Conservation (phyloP, 2,888 invertebrate species). For the Dynastes tityus region DNA sequence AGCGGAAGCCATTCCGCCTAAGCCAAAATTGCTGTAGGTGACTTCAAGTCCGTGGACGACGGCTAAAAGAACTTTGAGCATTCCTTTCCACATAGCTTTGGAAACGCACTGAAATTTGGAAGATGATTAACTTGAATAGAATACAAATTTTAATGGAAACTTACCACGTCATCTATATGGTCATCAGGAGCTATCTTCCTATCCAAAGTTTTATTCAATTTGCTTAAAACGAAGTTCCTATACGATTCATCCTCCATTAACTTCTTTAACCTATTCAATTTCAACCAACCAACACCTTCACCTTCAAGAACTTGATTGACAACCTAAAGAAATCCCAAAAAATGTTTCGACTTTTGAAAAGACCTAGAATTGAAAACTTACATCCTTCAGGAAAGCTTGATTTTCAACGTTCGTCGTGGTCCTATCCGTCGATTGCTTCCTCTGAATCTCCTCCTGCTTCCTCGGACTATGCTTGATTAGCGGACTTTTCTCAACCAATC, state of each 20-base stretch:
- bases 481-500: conserved; percentile 91
- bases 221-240: conserved; percentile 94
- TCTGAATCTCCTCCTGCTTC: conserved; percentile 79
- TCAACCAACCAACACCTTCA: conserved; percentile 97
- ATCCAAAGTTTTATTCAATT: conserved; percentile 94
- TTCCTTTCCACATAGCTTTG: conserved; percentile 96
- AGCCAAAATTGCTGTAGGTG: conserved; percentile 92
- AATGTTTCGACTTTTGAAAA: neutral
- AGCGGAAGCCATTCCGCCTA: conserved; percentile 97
- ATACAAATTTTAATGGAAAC: conserved; percentile 62
- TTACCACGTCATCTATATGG: conserved; percentile 97
- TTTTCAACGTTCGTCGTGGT: conserved; percentile 90
- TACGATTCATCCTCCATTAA: conserved; percentile 99
- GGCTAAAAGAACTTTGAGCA: conserved; percentile 92
- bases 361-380: conserved; percentile 67
- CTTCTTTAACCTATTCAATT: conserved; percentile 92
- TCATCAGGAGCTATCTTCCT: conserved; percentile 95
- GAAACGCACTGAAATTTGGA: conserved; percentile 80
- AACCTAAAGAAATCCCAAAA: conserved; percentile 72
- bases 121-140: conserved; percentile 55
- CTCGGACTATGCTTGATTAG: conserved; percentile 87
- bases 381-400: conserved; percentile 94
- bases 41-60: conserved; percentile 92
- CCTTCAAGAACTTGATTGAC: conserved; percentile 89
- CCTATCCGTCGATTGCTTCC: conserved; percentile 80